Percentiles rank a stretch among this genome's conserved stretches.
Evolutionary conservation across 1,140 invertebrate genomes (phyloP).

Genomic region (Venustaconcha ellipsiformis): DNA sequence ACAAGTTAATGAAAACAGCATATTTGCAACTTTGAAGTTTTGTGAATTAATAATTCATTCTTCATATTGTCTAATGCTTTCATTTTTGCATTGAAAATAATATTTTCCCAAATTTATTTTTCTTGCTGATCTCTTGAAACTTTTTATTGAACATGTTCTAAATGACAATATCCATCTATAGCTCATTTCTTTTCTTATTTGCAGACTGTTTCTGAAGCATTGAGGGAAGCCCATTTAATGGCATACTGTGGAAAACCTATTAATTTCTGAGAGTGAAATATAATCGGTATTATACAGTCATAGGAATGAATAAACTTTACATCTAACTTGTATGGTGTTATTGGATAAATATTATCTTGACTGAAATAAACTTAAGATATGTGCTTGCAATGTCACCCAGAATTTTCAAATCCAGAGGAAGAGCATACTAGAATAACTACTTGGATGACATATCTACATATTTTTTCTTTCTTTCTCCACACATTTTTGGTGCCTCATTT

Average conservation of each 20-base stretch:
- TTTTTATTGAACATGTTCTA: neutral
- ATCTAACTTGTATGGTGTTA: no score
- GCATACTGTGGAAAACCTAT: slow-evolving; percentile 98
- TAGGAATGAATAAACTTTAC: no score
- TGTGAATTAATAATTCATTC: neutral
- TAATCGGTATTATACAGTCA: no score
- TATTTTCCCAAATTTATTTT: neutral
- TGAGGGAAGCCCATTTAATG: slow-evolving; percentile 95
- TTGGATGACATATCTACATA: no score
- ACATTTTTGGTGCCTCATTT: no score
- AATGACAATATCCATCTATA: neutral
- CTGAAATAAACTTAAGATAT: no score
- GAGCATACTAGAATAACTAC: no score
- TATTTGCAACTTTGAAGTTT: neutral
- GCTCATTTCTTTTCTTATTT: slow-evolving; percentile 63
- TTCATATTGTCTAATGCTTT: neutral
- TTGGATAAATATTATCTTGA: no score
- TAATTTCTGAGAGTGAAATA: slow-evolving; percentile 79
- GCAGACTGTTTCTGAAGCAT: slow-evolving; percentile 96
- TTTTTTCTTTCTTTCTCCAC: no score
- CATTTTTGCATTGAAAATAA: neutral
- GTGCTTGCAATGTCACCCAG: no score
- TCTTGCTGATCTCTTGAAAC: neutral
- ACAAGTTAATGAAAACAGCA: no score
- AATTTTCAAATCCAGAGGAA: no score